Conservation (phyloP, 2,888 invertebrate species). For the Drosophila paracracens region DNA sequence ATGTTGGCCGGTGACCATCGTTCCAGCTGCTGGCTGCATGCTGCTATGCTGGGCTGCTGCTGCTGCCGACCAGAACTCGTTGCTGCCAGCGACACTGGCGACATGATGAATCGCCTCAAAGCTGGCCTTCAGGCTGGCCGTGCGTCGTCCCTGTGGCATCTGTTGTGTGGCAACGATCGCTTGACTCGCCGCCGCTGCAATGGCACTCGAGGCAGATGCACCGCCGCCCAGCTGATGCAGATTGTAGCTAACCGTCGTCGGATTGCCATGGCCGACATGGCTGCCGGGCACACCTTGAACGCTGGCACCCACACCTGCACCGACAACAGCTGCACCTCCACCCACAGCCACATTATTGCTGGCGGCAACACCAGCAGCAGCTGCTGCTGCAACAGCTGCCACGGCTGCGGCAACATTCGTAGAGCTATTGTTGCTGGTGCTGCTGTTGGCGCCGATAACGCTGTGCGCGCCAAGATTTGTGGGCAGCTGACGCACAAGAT, state of each 20-base stretch:
- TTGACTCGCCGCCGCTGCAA: slow-evolving; percentile 97
- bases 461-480: slow-evolving; percentile 48
- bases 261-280: slow-evolving; percentile 34
- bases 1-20: slow-evolving; percentile 85
- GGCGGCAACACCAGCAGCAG: slow-evolving; percentile 4
- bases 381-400: slow-evolving; percentile 15
- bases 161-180: slow-evolving; percentile 98
- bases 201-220: slow-evolving; percentile 91
- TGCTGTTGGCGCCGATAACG: slow-evolving; percentile 22
- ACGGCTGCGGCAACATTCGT: slow-evolving; percentile 8
- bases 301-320: slow-evolving; percentile 5
- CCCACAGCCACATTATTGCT: slow-evolving; percentile 25
- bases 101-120: slow-evolving; percentile 95
- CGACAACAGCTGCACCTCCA: not conserved
- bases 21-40: slow-evolving; percentile 85
- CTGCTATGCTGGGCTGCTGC: slow-evolving; percentile 90
- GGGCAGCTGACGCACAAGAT: slow-evolving; percentile 61
- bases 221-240: slow-evolving; percentile 92
- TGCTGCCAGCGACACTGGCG: slow-evolving; percentile 87
- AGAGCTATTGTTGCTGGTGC: not conserved
- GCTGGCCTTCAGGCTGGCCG: slow-evolving; percentile 97
- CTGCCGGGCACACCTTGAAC: slow-evolving; percentile 6
- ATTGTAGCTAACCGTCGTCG: slow-evolving; percentile 87
- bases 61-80: slow-evolving; percentile 88
- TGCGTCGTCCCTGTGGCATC: slow-evolving; percentile 97